Evolutionary conservation across 1,140 invertebrate genomes (phyloP).

Genomic region (Maniola jurtina): DNA sequence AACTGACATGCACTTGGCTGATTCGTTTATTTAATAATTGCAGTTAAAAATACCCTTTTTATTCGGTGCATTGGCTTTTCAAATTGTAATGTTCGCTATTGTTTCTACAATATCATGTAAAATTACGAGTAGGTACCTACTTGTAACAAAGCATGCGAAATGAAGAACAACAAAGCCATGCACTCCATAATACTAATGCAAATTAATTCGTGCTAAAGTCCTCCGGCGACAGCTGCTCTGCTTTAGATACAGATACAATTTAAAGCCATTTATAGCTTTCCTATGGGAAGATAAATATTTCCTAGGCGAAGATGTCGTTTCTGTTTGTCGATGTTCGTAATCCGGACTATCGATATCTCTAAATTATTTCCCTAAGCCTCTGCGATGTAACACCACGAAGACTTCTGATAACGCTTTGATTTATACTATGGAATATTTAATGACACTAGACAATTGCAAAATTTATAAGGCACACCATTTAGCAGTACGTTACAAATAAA

Average conservation of each 20-base stretch:
- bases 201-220: slow-evolving; percentile 24
- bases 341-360: slow-evolving; percentile 64
- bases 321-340: slow-evolving; percentile 50
- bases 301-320: slow-evolving; percentile 37
- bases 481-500: slow-evolving; percentile 65
- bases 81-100: too few relatives aligned
- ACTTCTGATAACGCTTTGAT: slow-evolving; percentile 69
- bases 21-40: too few relatives aligned
- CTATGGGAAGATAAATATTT: slow-evolving; percentile 39
- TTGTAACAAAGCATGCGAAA: neutral
- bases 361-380: slow-evolving; percentile 66
- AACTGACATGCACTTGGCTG: too few relatives aligned
- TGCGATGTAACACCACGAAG: slow-evolving; percentile 62
- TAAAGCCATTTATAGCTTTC: slow-evolving; percentile 34
- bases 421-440: slow-evolving; percentile 74
- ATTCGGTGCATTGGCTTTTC: too few relatives aligned
- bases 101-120: too few relatives aligned
- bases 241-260: slow-evolving; percentile 30
- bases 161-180: neutral
- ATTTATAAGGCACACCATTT: slow-evolving; percentile 67
- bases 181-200: slow-evolving; percentile 26
- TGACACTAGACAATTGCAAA: slow-evolving; percentile 73
- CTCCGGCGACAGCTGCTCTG: slow-evolving; percentile 23
- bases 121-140: too few relatives aligned
- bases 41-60: too few relatives aligned